phyloP scores from a whole-genome alignment of 2,797 vertebrate species.

The Tinamus major region DNA sequence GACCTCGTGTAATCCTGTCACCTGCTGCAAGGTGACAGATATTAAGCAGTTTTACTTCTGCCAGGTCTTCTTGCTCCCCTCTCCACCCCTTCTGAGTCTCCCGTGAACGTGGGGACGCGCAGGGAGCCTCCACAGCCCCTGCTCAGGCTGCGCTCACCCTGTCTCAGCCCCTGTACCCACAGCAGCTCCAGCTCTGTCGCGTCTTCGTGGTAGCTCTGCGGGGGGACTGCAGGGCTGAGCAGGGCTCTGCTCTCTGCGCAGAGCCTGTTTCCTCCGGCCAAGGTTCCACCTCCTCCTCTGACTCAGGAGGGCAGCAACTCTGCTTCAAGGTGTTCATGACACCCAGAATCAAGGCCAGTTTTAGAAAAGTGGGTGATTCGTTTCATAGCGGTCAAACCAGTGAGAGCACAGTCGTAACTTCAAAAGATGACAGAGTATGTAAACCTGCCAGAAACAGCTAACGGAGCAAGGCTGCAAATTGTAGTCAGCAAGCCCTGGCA shows the following conservation, averaged over 20 bases:
- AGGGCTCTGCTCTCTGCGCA: background rate
- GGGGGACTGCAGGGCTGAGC: background rate
- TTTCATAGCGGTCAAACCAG: background rate
- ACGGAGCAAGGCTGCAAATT: background rate
- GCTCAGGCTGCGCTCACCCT: background rate
- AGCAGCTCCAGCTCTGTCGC: background rate
- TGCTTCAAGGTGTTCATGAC: background rate
- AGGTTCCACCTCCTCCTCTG: background rate
- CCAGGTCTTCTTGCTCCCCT: background rate
- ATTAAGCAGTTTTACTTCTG: background rate
- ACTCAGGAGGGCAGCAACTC: background rate
- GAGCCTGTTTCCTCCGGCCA: background rate
- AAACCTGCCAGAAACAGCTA: background rate
- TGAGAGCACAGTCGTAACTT: background rate
- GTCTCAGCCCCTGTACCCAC: background rate
- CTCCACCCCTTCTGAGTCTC: background rate
- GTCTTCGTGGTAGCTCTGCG: background rate
- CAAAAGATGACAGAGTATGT: background rate
- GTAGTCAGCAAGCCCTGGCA: background rate
- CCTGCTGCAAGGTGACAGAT: background rate
- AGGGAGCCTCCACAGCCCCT: background rate
- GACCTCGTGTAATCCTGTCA: background rate
- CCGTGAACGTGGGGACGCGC: background rate
- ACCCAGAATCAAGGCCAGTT: background rate
- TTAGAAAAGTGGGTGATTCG: background rate